Percentiles rank a stretch among this genome's conserved stretches.
Conservation (phyloP, 2,888 invertebrate genomes). For the Brassicogethes aeneus region DNA sequence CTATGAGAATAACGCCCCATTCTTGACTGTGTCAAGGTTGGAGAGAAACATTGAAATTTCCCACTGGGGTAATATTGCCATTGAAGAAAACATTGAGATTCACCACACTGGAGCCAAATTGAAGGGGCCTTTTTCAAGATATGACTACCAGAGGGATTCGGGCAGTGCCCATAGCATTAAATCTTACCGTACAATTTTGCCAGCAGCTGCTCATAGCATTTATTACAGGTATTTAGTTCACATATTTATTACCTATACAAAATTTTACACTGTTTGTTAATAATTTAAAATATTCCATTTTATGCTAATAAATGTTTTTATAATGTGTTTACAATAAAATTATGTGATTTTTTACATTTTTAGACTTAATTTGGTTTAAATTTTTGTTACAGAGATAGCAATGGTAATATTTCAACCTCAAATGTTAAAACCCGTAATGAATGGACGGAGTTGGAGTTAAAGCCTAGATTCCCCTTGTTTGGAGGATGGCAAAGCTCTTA, state of each 20-base stretch:
- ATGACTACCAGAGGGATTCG: slow-evolving; percentile 92
- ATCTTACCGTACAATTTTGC: slow-evolving; percentile 77
- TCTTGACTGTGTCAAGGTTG: slow-evolving; percentile 83
- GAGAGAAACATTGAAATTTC: slow-evolving; percentile 90
- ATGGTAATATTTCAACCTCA: slow-evolving; percentile 98
- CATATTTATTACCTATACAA: too few relatives aligned
- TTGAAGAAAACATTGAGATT: slow-evolving; percentile 90
- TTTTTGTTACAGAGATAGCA: slow-evolving; percentile 96
- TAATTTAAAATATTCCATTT: neutral
- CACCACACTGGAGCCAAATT: slow-evolving; percentile 87
- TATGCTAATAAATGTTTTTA: neutral
- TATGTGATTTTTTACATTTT: neutral
- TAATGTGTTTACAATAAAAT: neutral
- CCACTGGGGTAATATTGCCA: slow-evolving; percentile 98
- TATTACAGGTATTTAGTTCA: slow-evolving; percentile 77
- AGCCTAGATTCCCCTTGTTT: slow-evolving; percentile 94
- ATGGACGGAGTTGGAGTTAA: slow-evolving; percentile 89
- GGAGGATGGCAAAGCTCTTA: slow-evolving; percentile 99
- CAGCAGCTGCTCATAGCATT: slow-evolving; percentile 87
- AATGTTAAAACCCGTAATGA: slow-evolving; percentile 82
- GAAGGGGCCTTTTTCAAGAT: slow-evolving; percentile 92
- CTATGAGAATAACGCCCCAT: slow-evolving; percentile 94
- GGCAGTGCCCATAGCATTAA: slow-evolving; percentile 84
- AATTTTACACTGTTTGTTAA: neutral
- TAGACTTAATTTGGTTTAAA: too few relatives aligned